Evolutionary conservation across 2,888 invertebrate species (phyloP), one percentile per base, ranked within the genome.

Genomic region (Adineta ricciae): DNA sequence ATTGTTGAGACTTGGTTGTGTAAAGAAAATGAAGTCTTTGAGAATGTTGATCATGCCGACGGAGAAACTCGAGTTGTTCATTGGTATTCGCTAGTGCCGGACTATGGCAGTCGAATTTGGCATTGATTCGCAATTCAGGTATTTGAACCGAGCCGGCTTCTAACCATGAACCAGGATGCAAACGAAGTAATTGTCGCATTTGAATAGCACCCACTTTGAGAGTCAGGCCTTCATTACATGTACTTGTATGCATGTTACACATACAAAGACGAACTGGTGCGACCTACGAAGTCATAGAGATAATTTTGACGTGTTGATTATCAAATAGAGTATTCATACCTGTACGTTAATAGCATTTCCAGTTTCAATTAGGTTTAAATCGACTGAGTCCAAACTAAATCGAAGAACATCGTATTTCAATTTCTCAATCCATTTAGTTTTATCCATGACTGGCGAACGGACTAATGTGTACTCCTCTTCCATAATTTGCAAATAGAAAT

Each of bases 391-490:
- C 8, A 85, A 72, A 50, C 83, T 83, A 38, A 85, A 85, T 84
- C 85, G 36, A n/a, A 83, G 72, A 21, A 85, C 73, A 72, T 85
- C 85, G 32, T 85, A 85, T 85, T 85, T 85, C n/a, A 64, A 72
- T n/a, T 83, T 83, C 46, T 83, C 83, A 50, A 73, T 83, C 27
- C 83, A 83, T 27, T 83, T 73, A 19, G 38, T 27, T 36, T 83
- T 24, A 36, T 38, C 54, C 36, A 41, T 73, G 14, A 85, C 83
- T 1, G 85, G 83, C 27, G 54, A 50, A 38, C 73, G 73, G 19
- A 73, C 32, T 9, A 85, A 52, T 73, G 83, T 52, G 73, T 84
- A 85, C 36, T 85, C 85, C 54, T 85, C 82, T 50, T 85, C 85
- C 27, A 85, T 54, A 21, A 85, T 36, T 19, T 83, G 50, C 11